These are phyloP conservation scores for Orgyia antiqua DNA, from an alignment of 2,888 invertebrate species.

Conservation along the genomic window DNA sequence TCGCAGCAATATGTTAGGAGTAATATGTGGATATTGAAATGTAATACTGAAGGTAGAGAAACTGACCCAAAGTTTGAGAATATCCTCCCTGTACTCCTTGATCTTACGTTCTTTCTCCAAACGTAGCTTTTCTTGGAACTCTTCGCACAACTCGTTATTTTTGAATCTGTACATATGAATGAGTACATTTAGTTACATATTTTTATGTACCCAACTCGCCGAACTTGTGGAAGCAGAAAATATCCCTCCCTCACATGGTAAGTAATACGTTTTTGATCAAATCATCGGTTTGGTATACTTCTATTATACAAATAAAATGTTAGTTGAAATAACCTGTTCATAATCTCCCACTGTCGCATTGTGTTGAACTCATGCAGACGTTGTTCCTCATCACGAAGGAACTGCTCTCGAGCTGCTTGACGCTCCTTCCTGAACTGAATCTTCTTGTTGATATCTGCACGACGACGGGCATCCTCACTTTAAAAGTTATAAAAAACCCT, in stretches of 20 bases:
- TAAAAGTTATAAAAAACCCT: too few species aligned
- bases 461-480: slow-evolving; percentile 52
- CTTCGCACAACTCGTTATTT: slow-evolving; percentile 63
- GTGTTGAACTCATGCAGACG: slow-evolving; percentile 50
- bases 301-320: too few species aligned
- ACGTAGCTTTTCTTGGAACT: slow-evolving; percentile 54
- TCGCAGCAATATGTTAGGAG: too few species aligned
- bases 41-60: too few species aligned
- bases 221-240: too few species aligned
- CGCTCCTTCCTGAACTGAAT: slow-evolving; percentile 40
- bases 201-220: too few species aligned
- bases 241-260: too few species aligned
- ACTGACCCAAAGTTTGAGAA: slow-evolving; percentile 67
- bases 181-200: too few species aligned
- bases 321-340: slow-evolving; percentile 72
- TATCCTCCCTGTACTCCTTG: slow-evolving; percentile 57
- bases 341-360: slow-evolving; percentile 71
- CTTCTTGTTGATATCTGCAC: slow-evolving; percentile 39
- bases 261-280: too few species aligned
- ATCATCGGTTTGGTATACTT: too few species aligned
- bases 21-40: too few species aligned
- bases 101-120: slow-evolving; percentile 55
- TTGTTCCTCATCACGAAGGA: slow-evolving; percentile 44
- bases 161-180: slow-evolving; percentile 58
- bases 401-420: slow-evolving; percentile 36